These are phyloP conservation scores for Palloptera scutellata DNA, from an alignment of 2,888 invertebrate genomes.

Conservation along the genomic window DNA sequence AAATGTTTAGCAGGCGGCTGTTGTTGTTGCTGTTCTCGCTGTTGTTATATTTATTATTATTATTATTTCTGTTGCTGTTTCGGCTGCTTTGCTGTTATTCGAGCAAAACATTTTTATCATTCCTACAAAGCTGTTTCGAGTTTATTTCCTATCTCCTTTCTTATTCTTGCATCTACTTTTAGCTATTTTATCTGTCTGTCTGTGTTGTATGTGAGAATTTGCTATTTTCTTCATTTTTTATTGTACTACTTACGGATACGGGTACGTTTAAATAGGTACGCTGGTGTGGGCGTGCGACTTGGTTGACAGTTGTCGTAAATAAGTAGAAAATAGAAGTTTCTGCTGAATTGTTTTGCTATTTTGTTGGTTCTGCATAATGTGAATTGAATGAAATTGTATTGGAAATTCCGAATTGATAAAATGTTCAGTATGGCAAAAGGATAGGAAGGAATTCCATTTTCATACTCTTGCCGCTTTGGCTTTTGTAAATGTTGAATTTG, in stretches of 20 bases:
- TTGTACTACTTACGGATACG: too few species aligned
- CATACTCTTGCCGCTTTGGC: neutral
- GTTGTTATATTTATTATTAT: neutral
- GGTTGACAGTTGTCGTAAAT: constrained; percentile 32
- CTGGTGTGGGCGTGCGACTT: neutral
- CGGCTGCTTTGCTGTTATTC: neutral
- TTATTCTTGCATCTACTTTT: constrained; percentile 5
- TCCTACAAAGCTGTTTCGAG: neutral
- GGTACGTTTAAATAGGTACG: too few species aligned
- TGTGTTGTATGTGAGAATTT: constrained; percentile 8
- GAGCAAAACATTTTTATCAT: neutral
- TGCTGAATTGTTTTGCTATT: constrained; percentile 30
- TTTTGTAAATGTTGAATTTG: too few species aligned
- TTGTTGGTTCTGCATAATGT: constrained; percentile 5
- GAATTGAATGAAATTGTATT: constrained; percentile 12
- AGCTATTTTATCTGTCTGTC: neutral
- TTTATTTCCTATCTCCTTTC: neutral
- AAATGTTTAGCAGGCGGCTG: neutral
- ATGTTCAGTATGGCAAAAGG: neutral
- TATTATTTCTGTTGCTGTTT: neutral
- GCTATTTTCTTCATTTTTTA: too few species aligned
- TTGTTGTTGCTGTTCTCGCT: neutral
- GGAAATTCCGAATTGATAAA: constrained; percentile 9
- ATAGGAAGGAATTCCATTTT: neutral
- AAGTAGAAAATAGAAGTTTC: constrained; percentile 38